These are phyloP conservation scores for Henricia sp. DNA, from an alignment of 53 echinoderm and acorn worm genomes.

Conservation along the genomic window DNA sequence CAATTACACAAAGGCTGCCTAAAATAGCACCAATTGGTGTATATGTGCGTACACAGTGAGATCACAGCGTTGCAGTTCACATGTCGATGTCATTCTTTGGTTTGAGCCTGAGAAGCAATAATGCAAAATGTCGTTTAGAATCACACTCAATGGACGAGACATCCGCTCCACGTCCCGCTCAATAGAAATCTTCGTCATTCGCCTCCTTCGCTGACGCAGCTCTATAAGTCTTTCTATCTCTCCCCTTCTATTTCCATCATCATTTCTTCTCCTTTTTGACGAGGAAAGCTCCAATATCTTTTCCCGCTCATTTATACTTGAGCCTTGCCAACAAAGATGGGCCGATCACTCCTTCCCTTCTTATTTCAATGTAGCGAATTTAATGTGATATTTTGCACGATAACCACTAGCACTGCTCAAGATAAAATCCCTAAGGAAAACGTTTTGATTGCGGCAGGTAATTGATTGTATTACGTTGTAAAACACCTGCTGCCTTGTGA, in stretches of 20 bases:
- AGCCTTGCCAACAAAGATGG: too few species aligned
- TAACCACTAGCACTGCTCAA: too few species aligned
- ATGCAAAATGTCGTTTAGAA: background rate
- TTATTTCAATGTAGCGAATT: too few species aligned
- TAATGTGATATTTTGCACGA: too few species aligned
- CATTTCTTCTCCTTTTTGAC: background rate
- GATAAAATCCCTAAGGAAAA: too few species aligned
- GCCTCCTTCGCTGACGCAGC: slow-evolving; percentile 1
- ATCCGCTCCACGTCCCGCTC: background rate
- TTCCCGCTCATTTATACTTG: too few species aligned
- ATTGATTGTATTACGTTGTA: too few species aligned
- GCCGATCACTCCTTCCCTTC: too few species aligned
- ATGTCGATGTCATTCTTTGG: background rate
- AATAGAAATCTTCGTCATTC: background rate
- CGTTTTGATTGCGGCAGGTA: too few species aligned
- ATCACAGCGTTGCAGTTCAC: background rate
- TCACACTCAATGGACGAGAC: slow-evolving; percentile 19
- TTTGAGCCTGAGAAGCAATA: background rate
- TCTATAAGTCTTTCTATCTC: too few species aligned
- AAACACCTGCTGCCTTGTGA: too few species aligned
- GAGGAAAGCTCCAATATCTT: background rate
- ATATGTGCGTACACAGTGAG: background rate
- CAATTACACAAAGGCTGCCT: background rate
- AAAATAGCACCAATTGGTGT: background rate
- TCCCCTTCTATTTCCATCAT: background rate